phyloP scores from a whole-genome alignment of 2,113 vertebrate species.

The human (Homo sapiens) region DNA sequence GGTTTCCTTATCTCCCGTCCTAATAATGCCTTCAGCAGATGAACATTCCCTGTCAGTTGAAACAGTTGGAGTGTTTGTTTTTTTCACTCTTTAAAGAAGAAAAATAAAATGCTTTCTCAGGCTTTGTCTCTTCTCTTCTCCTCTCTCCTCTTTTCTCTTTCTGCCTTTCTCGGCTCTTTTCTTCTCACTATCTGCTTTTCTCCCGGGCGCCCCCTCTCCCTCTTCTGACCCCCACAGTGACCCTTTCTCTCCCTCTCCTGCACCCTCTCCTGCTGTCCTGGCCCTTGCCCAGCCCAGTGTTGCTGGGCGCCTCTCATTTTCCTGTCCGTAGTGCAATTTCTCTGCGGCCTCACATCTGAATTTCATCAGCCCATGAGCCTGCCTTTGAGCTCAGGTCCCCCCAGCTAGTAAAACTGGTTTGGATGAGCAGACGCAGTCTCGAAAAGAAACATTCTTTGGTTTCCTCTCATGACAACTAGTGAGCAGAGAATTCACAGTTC shows the following conservation, averaged over 20 bases:
- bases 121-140: conserved; percentile 38
- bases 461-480: conserved; percentile 73
- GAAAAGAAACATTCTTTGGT: conserved; percentile 66
- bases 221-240: accelerated
- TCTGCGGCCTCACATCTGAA: conserved; percentile 62
- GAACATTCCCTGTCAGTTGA: conserved; percentile 81
- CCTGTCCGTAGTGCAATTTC: not conserved
- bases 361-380: conserved; percentile 63
- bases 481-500: conserved; percentile 67
- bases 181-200: no score
- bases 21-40: conserved; percentile 83
- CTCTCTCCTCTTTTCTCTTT: conserved; percentile 31
- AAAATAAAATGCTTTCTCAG: conserved; percentile 38
- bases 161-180: conserved; percentile 40
- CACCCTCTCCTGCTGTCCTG: not conserved
- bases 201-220: not conserved
- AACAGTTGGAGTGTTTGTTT: conserved; percentile 77
- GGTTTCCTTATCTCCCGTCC: conserved; percentile 87
- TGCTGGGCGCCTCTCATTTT: not conserved
- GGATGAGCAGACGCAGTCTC: conserved; percentile 51
- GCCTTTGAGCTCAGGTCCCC: conserved; percentile 76
- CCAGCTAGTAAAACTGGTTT: conserved; percentile 58
- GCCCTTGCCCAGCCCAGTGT: not conserved
- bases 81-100: conserved; percentile 60
- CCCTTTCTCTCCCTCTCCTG: not conserved